Base-by-base conservation (phyloP, 1,140 invertebrate species). In the Semibalanus balanoides region DNA sequence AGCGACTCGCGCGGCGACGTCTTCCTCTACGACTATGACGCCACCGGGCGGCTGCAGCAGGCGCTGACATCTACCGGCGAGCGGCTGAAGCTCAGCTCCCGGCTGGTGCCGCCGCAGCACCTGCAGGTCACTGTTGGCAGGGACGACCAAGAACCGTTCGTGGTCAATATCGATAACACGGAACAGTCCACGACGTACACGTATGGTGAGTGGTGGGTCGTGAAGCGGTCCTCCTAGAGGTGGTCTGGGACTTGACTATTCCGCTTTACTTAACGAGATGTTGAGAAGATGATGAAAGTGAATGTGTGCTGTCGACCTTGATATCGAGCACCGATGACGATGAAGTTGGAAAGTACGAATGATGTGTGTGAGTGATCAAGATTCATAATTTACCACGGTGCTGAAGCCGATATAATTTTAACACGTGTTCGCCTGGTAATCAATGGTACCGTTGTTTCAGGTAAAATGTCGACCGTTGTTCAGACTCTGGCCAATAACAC, bases 11-110 rank as follows among this genome's bases (percentile, higher is more conserved):
- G 80, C 30, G 79, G 79, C 25, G 74, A 79, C 51, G 70, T 82
- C 0, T 84, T 82, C 76, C 80, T 85, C 28, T 87, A 86, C 79
- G 80, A 84, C 40, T 87, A 87, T 77, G 85, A 87, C 77, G 81
- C 81, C 17, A 85, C 83, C 79, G 86, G 86, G 7, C 77, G 80
- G 3, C 72, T 81, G 74, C 70, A 76, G 75, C 77, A 77, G 28
- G 77, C 79, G 29, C 77, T 80, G 30, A 76, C 80, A 25, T 78
- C 80, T 40, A 80, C 79, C 0, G 80, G 80, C 31, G 75, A 76
- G 17, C 76, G 77, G 3, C 70, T 77, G 73, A 76, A 74, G 73
- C 74, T 79, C 19, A 73, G 75, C 69, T 79, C 77, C 0, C 76
- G 77, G 74, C 77, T 80, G 75, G 76, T 30, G n/a, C n/a, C 70